These are phyloP conservation scores for Trachythela sp. DNA, from an alignment of 64 coral and sea anemone genomes.

Conservation along the genomic window DNA sequence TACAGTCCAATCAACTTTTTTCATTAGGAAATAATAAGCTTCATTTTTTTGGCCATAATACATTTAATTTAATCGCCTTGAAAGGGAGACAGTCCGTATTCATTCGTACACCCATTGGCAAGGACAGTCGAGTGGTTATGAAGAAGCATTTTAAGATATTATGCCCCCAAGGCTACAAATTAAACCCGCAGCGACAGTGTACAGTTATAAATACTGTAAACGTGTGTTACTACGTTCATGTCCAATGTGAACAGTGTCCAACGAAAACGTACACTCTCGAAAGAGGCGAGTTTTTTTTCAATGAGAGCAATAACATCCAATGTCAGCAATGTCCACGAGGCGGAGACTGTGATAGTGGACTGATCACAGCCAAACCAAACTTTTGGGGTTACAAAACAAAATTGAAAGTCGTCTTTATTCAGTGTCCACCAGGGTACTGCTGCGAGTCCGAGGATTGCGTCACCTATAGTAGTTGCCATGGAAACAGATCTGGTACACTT, in stretches of 20 bases:
- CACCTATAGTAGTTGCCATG: background rate
- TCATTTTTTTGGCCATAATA: background rate
- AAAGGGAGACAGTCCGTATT: background rate
- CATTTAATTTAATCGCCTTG: background rate
- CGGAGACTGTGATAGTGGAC: background rate
- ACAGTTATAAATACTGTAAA: background rate
- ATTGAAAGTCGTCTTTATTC: background rate
- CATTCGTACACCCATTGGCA: background rate
- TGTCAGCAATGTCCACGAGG: background rate
- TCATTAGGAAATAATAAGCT: background rate
- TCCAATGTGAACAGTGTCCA: background rate
- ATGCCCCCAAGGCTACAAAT: background rate
- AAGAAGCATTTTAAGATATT: background rate
- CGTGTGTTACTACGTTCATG: background rate
- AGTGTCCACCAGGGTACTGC: background rate
- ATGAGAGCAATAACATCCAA: background rate
- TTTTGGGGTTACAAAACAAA: slow-evolving; percentile 1
- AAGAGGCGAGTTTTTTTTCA: background rate
- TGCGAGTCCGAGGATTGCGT: background rate
- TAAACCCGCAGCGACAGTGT: background rate
- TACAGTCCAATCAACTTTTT: background rate
- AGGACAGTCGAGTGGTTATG: background rate
- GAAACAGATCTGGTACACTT: slow-evolving; percentile 5
- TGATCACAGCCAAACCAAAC: background rate
- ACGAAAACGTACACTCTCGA: background rate